Evolutionary conservation across 2,113 vertebrate genomes (phyloP).

Genomic region (Raja brachyura): DNA sequence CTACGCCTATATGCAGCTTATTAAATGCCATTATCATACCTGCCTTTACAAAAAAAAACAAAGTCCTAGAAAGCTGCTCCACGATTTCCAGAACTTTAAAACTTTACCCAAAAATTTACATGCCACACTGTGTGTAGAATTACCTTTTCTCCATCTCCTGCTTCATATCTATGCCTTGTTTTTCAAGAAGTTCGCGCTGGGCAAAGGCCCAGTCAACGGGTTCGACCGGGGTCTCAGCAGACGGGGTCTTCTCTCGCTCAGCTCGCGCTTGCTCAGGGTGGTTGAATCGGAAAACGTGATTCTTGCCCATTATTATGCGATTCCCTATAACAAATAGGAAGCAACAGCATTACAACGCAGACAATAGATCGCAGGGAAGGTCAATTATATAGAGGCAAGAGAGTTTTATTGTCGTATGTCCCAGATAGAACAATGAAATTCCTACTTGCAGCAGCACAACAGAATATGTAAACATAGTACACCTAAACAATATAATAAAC

Average conservation of each 20-base stretch:
- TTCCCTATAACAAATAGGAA: slow-evolving; percentile 65
- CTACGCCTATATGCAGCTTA: too few species aligned
- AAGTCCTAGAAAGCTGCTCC: too few species aligned
- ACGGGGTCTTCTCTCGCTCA: slow-evolving; percentile 89
- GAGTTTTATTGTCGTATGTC: too few species aligned
- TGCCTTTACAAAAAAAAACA: too few species aligned
- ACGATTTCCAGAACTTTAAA: neutral
- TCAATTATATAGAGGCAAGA: neutral
- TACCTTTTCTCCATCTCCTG: slow-evolving; percentile 99
- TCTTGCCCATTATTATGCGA: slow-evolving; percentile 98
- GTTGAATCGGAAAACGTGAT: slow-evolving; percentile 96
- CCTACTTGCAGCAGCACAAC: too few species aligned
- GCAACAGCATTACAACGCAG: neutral
- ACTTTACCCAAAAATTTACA: neutral
- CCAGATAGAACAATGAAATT: too few species aligned
- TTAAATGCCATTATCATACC: too few species aligned
- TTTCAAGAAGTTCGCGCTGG: slow-evolving; percentile 92
- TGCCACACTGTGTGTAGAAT: neutral
- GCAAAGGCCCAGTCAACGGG: slow-evolving; percentile 98
- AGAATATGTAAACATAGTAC: too few species aligned
- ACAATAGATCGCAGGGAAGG: too few species aligned
- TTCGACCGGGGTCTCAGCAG: slow-evolving; percentile 94
- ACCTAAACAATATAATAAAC: too few species aligned
- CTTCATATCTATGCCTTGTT: slow-evolving; percentile 98
- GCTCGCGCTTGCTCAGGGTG: slow-evolving; percentile 95